Base-by-base conservation (phyloP, 2,888 invertebrate species). In the Alsophila aescularia region DNA sequence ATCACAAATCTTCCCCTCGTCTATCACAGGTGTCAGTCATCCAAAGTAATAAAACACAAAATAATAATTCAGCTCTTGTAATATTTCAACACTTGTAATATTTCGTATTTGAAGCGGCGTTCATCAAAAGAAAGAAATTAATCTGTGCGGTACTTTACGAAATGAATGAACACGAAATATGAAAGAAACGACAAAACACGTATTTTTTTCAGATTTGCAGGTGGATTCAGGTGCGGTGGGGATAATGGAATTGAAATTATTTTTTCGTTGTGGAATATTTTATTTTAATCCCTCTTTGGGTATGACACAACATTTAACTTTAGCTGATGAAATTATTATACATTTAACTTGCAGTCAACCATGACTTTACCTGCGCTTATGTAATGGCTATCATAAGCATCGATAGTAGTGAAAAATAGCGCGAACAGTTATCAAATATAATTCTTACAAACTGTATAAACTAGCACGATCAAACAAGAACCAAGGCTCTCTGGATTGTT, bases 91-190 rank as follows among this genome's bases (percentile, higher is more conserved):
- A 18, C 4, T 44, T 43, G 18, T 43, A 48, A 43, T 43, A 39
- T 43, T 54, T 43, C 27, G 14, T 18, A 27, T 47, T 13, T 21
- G 24, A 24, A 39, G 39, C 44, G 24, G 43, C 41, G 45, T 40
- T 39, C 16, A 34, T 48, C 39, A 54, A 44, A 49, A 40, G 54
- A 44, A 44, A 37, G 42, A 39, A 32, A 49, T 54, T 43, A 49
- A 49, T 54, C 43, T 39, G 8, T 10, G 40, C 35, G 31, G 16
- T 48, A 32, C 53, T 47, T 47, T 32, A 9, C 36, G 18, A 39
- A 54, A 54, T 54, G 53, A 53, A 42, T 48, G 54, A 44, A 48
- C 42, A 16, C 10, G 42, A 43, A 48, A 29, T 16, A 2, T 16
- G 18, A 35, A 36, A 41, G 12, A 37, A n/a, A 16, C 24, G 12